phyloP scores from a whole-genome alignment of 2,888 invertebrate genomes.

The Molorchus minor region DNA sequence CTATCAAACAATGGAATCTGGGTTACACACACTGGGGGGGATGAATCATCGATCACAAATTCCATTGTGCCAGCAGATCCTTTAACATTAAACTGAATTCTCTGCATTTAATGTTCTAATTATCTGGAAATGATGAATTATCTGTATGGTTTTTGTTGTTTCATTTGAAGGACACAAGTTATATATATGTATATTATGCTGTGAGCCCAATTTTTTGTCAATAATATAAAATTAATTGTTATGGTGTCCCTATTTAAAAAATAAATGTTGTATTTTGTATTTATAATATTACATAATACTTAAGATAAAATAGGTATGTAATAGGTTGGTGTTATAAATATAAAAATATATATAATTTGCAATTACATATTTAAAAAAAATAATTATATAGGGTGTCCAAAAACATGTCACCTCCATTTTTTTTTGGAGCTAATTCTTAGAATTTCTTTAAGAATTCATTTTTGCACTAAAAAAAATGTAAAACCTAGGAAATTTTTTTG shows the following conservation, averaged over 20 bases:
- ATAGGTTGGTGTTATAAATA: no score
- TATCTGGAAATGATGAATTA: slow-evolving; percentile 4
- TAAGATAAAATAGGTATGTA: no score
- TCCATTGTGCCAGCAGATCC: not conserved
- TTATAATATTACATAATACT: no score
- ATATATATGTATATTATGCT: not conserved
- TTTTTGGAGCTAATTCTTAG: not conserved
- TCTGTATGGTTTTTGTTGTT: not conserved
- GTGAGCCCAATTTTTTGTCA: no score
- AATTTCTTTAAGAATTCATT: not conserved
- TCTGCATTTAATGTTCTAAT: not conserved
- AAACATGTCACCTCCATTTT: not conserved
- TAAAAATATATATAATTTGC: not conserved
- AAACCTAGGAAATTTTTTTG: no score
- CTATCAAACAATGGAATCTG: not conserved
- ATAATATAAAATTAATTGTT: no score
- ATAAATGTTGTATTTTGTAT: no score
- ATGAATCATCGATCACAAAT: slow-evolving; percentile 4
- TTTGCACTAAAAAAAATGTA: not conserved
- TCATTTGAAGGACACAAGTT: not conserved
- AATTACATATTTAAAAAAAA: not conserved
- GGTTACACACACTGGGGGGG: not conserved
- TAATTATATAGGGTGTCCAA: not conserved
- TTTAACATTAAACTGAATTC: slow-evolving; percentile 4
- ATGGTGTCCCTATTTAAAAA: no score